Conservation (phyloP, 2,113 vertebrate genomes). For the Burhinus bistriatus region DNA sequence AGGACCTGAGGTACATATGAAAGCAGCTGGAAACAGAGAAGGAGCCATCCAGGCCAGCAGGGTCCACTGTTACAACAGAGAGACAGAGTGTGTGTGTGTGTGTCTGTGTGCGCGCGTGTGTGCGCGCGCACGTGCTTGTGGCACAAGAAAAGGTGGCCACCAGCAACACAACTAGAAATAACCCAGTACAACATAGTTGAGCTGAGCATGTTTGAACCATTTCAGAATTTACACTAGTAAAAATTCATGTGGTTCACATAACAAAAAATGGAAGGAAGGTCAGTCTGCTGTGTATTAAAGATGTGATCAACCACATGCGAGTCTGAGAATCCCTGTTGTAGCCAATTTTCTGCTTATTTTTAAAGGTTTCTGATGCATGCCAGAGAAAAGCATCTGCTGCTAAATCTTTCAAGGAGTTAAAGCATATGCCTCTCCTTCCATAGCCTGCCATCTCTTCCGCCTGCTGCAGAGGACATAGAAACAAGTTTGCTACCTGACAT, state of each 20-base stretch:
- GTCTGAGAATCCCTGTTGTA: not conserved
- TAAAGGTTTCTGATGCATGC: not conserved
- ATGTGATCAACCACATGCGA: not conserved
- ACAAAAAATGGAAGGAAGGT: not conserved
- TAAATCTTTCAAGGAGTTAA: not conserved
- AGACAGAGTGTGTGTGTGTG: not conserved
- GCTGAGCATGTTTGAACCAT: not conserved
- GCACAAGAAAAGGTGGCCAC: not conserved
- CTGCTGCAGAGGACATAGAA: not conserved
- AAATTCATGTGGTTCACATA: not conserved
- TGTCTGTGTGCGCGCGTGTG: accelerated
- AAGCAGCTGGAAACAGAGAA: constrained; percentile 3
- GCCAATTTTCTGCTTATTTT: constrained; percentile 29
- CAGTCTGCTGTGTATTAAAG: not conserved
- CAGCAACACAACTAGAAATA: not conserved
- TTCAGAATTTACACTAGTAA: not conserved
- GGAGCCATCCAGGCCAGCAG: not conserved
- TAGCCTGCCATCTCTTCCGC: not conserved
- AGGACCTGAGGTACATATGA: not conserved
- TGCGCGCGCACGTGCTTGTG: too few species aligned
- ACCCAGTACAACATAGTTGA: not conserved
- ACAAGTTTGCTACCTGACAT: not conserved
- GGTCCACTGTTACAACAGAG: not conserved
- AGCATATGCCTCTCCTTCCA: not conserved
- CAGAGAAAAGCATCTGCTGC: constrained; percentile 16